A percentile compares a stretch with the other conserved stretches of the same genome.
phyloP scores from a whole-genome alignment of 2,113 vertebrate species.

The Theristicus caerulescens region DNA sequence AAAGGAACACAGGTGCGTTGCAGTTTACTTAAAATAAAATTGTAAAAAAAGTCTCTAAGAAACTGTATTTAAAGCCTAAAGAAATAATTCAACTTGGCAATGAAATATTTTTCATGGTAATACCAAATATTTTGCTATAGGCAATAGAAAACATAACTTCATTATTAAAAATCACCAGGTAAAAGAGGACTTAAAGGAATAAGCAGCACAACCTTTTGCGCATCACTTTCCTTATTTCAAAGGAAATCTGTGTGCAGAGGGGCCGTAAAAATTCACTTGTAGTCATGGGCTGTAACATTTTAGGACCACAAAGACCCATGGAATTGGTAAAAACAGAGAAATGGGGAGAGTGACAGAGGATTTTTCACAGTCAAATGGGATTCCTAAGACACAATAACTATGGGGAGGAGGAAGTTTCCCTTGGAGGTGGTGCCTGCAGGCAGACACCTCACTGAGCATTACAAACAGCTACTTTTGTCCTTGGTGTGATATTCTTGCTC shows the following conservation, averaged over 20 bases:
- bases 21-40: constrained; percentile 2
- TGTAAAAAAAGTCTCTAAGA: background rate
- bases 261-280: background rate
- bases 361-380: background rate
- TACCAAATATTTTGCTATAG: background rate
- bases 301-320: background rate
- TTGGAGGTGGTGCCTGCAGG: background rate
- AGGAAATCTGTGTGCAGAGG: background rate
- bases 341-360: background rate
- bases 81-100: background rate
- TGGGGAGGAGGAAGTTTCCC: background rate
- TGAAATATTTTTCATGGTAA: background rate
- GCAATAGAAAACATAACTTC: background rate
- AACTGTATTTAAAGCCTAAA: background rate
- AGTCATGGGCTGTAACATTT: background rate
- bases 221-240: background rate
- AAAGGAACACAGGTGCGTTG: background rate
- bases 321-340: background rate
- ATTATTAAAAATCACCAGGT: background rate
- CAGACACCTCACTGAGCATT: background rate
- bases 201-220: background rate
- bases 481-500: background rate
- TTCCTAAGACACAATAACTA: background rate
- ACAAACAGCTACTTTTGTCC: background rate
- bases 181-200: background rate